Base-by-base conservation (phyloP, 1,140 invertebrate genomes). In the Ylistrum balloti region DNA sequence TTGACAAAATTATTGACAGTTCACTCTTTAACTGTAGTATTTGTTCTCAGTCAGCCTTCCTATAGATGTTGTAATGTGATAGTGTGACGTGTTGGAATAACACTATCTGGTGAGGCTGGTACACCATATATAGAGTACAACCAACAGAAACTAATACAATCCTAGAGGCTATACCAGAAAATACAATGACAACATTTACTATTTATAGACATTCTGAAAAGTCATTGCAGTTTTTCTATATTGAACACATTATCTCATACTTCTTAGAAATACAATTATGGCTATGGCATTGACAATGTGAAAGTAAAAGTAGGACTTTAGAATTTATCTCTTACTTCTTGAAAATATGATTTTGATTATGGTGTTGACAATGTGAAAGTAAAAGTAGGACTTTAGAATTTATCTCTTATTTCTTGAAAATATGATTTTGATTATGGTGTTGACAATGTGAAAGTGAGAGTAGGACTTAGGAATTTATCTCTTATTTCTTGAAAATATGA, bases 211-310 rank as follows among this genome's bases (percentile, higher is more conserved):
- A 28, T 74, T 74, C 28, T 74, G 56, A 74, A 74, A 74, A 74
- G 0, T 28, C 56, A 74, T n/a, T n/a, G 56, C 9, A 22, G 1
- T 9, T 74, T 28, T 9, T 74, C 41, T 74, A 17, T 28, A n/a
- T n/a, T 28, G 1, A 45, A 17, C 5, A 3, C 56, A 48, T 48
- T 74, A 28, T 28, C n/a, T 5, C 3, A 7, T n/a, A 11, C 56
- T 74, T 74, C 56, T 74, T 74, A n/a, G 56, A 74, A 74, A n/a
- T 7, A 74, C 56, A 28, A n/a, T 45, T n/a, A 74, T 74, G 22
- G 2, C 9, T 11, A 11, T n/a, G 7, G n/a, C 17, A 74, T n/a
- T 28, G 56, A 74, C 5, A 74, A 38, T 7, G 56, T 74, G 56
- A 74, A 74, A 74, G 22, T 74, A n/a, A 74, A 74, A 74, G 56